Conservation (phyloP, 1,140 invertebrate genomes). For the Aphidius gifuensis region DNA sequence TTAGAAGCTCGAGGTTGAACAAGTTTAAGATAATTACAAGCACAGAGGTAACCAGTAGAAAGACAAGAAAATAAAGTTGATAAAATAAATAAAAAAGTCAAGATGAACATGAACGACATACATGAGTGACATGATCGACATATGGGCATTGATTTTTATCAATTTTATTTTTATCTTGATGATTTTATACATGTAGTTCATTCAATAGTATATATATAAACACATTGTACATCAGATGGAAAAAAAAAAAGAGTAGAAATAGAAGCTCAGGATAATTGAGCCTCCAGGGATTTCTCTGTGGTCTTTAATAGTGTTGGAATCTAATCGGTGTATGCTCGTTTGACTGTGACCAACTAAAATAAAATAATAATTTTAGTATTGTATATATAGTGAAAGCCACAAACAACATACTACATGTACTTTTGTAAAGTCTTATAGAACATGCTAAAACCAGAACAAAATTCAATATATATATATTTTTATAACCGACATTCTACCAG, state of each 20-base stretch:
- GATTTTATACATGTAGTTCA: no score
- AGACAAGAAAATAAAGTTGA: not conserved
- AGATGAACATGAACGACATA: conserved; percentile 7
- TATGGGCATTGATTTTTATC: conserved; percentile 13
- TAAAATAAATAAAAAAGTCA: no score
- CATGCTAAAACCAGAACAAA: not conserved
- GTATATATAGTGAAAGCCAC: no score
- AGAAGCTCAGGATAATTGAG: conserved; percentile 16
- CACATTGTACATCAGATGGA: not conserved
- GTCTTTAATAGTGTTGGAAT: conserved; percentile 17
- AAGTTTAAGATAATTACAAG: conserved; percentile 19
- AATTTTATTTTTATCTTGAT: conserved; percentile 1
- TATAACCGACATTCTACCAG: conserved; percentile 20
- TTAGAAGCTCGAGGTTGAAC: no score
- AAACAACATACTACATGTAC: no score
- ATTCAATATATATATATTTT: not conserved
- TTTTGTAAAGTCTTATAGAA: not conserved
- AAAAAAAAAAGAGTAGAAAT: not conserved
- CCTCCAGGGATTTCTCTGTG: conserved; percentile 19
- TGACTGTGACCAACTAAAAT: not conserved
- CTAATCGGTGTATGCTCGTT: conserved; percentile 17
- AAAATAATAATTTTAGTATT: no score
- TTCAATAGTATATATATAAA: not conserved
- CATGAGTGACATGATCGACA: conserved; percentile 14
- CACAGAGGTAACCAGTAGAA: conserved; percentile 17